Base-by-base conservation (phyloP, 2,888 invertebrate species). In the Plemyria rubiginata region DNA sequence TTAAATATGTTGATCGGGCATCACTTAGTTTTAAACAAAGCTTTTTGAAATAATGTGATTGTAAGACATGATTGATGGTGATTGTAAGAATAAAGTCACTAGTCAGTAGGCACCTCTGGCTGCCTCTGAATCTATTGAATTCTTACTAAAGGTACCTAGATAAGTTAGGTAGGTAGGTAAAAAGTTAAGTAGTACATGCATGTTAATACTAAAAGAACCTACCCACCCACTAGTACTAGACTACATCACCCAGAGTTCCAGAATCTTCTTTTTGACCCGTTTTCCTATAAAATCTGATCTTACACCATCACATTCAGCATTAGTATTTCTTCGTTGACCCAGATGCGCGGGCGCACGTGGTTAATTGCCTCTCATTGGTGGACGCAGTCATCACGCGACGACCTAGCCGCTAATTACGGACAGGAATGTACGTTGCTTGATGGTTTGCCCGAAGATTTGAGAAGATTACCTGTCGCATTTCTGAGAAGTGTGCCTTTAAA, bases 321-420 rank as follows among this genome's bases (percentile, higher is more conserved):
- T 65, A 60, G 65, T 84, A 86, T 77, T 68, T 82, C 83, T 74
- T 70, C 70, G 83, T 74, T 85, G 87, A 85, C 88, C 88, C 73
- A 88, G 78, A 83, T 70, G 71, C 59, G 76, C 66, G 48, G 9
- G 67, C 75, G 79, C 82, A 81, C 81, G 79, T 82, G 83, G 72
- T 72, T 87, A 87, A 88, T 88, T 87, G 85, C 67, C 63, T 60
- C 78, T 82, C 75, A 87, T 87, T 87, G 87, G 84, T 65, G 52
- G 65, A 62, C 54, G 67, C 67, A 70, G 59, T 63, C 75, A 75
- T 82, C 85, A 82, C 77, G 81, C 80, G 76, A 81, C 75, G 81
- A 80, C 81, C 83, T 81, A 82, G 82, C 79, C 75, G 73, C 76
- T 81, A 84, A 86, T 85, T 82, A 76, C 74, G 69, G 46, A 67